Conservation (phyloP, 2,888 invertebrate species). For the Polia nebulosa region DNA sequence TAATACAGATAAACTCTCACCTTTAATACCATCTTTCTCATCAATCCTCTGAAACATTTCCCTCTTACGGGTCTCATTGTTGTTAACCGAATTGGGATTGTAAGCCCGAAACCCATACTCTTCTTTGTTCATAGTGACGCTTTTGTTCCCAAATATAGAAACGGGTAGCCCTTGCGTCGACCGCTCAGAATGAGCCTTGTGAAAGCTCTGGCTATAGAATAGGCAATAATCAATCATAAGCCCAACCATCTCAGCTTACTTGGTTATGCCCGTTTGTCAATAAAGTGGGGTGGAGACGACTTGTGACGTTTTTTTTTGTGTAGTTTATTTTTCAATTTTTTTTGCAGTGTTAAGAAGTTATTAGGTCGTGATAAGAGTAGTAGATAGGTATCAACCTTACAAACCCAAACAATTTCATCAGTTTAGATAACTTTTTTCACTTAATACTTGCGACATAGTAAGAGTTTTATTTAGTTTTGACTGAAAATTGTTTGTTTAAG, state of each 20-base stretch:
- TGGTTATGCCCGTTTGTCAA: constrained; percentile 83
- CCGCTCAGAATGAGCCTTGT: constrained; percentile 69
- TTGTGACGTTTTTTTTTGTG: constrained; percentile 14
- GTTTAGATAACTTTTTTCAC: too few relatives aligned
- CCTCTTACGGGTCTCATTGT: constrained; percentile 70
- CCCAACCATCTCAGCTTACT: constrained; percentile 82
- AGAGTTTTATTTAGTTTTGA: too few relatives aligned
- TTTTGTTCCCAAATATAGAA: constrained; percentile 65
- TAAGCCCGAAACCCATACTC: constrained; percentile 73
- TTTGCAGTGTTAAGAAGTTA: too few relatives aligned
- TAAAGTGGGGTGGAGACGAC: constrained; percentile 76
- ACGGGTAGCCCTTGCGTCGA: constrained; percentile 42
- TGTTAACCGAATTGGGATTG: constrained; percentile 77
- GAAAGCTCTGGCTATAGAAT: constrained; percentile 82
- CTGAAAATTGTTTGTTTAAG: too few relatives aligned
- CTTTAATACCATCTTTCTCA: constrained; percentile 67
- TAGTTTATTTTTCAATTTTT: background rate
- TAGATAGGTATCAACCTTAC: too few relatives aligned
- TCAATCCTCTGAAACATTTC: constrained; percentile 74
- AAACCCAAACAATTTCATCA: too few relatives aligned
- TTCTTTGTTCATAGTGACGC: constrained; percentile 71
- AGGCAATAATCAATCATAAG: constrained; percentile 88
- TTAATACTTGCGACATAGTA: too few relatives aligned
- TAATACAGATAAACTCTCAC: constrained; percentile 53
- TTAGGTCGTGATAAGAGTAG: too few relatives aligned